phyloP scores from a whole-genome alignment of 2,888 invertebrate species.

The Apamea crenata region DNA sequence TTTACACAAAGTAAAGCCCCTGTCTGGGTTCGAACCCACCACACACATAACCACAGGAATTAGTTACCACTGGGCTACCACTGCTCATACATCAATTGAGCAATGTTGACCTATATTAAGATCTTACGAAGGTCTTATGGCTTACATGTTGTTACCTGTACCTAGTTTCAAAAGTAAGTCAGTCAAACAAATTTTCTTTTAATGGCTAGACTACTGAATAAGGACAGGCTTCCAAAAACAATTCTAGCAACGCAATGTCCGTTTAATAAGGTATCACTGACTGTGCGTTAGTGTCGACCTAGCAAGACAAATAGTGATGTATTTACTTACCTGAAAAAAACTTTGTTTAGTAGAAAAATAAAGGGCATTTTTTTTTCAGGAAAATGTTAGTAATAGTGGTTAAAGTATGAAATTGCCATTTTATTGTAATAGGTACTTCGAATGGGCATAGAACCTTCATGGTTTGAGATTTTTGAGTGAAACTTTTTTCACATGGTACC shows the following conservation, averaged over 20 bases:
- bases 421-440: no score
- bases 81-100: no score
- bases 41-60: no score
- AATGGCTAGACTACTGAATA: constrained; percentile 44
- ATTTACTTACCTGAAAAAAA: constrained; percentile 3
- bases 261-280: constrained; percentile 57
- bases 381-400: no score
- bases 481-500: no score
- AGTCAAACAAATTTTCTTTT: constrained; percentile 7
- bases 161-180: background rate
- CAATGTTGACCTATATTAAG: background rate
- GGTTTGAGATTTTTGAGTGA: no score
- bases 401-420: no score
- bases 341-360: background rate
- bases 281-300: constrained; percentile 8
- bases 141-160: background rate
- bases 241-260: constrained; percentile 57
- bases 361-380: background rate
- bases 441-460: no score
- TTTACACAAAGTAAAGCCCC: no score
- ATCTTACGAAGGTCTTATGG: background rate
- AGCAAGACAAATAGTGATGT: constrained; percentile 21
- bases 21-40: no score
- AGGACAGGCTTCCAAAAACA: constrained; percentile 46
- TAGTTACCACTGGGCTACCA: no score